Evolutionary conservation across 2,888 invertebrate genomes (phyloP).

Genomic region (Conus canariensis): DNA sequence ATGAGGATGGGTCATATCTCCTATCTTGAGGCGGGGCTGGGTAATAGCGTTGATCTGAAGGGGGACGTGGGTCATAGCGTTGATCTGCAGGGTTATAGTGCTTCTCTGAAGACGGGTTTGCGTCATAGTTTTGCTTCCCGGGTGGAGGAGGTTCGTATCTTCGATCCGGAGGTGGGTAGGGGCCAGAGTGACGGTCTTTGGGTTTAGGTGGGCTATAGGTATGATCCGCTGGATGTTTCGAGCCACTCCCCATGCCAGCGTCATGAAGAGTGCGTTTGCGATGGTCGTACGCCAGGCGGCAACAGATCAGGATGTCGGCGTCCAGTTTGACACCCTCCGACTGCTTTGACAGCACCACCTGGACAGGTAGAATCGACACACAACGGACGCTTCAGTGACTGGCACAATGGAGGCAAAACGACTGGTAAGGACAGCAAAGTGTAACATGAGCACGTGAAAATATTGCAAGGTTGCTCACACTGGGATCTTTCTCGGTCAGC

Average conservation of each 20-base stretch:
- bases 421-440: too few relatives aligned
- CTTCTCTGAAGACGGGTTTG: conserved; percentile 64
- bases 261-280: background rate
- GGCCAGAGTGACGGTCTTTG: conserved; percentile 76
- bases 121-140: conserved; percentile 69
- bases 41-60: background rate
- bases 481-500: too few relatives aligned
- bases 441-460: too few relatives aligned
- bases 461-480: too few relatives aligned
- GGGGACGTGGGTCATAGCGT: too few relatives aligned
- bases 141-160: conserved; percentile 81
- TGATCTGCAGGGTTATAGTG: conserved; percentile 59
- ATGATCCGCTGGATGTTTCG: background rate
- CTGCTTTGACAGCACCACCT: conserved; percentile 11
- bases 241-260: background rate
- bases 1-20: too few relatives aligned
- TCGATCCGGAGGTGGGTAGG: conserved; percentile 89
- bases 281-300: conserved; percentile 29
- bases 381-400: too few relatives aligned
- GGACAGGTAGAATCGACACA: background rate
- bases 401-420: too few relatives aligned
- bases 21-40: too few relatives aligned
- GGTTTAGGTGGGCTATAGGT: conserved; percentile 59
- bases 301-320: conserved; percentile 24
- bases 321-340: background rate